A percentile compares a stretch with the other conserved stretches of the same genome.
Conservation (phyloP, 2,888 invertebrate species). For the Aleiodes alternator region DNA sequence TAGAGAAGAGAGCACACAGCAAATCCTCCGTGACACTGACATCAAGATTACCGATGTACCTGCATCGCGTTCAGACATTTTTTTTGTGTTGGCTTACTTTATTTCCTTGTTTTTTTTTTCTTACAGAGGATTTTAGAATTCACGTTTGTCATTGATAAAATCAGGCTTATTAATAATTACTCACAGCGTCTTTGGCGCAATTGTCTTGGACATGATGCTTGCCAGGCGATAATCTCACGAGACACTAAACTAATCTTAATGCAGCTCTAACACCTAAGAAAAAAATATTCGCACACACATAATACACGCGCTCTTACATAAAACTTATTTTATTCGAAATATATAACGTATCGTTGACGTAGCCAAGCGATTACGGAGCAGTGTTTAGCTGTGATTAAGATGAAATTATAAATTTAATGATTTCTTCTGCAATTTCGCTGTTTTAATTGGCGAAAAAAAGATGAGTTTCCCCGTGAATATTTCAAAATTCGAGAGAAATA, state of each 20-base stretch:
- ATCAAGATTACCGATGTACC: conserved; percentile 79
- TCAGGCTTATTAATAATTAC: conserved; percentile 49
- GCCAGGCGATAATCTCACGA: conserved; percentile 36
- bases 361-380: too few relatives aligned
- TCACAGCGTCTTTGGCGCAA: conserved; percentile 60
- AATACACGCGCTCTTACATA: conserved; percentile 41
- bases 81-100: conserved; percentile 12
- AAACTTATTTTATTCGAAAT: conserved; percentile 20
- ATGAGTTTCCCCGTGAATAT: too few relatives aligned
- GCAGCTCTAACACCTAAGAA: conserved; percentile 10
- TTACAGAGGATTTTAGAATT: not conserved
- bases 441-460: too few relatives aligned
- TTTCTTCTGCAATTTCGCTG: too few relatives aligned
- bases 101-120: conserved; percentile 12
- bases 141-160: not conserved
- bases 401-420: too few relatives aligned
- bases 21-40: conserved; percentile 78
- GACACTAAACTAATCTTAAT: conserved; percentile 23
- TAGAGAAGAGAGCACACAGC: conserved; percentile 78
- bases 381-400: too few relatives aligned
- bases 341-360: too few relatives aligned
- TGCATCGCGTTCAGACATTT: conserved; percentile 46
- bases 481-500: too few relatives aligned
- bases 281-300: conserved; percentile 53
- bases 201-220: conserved; percentile 56